phyloP scores from a whole-genome alignment of 2,113 vertebrate species.

The Gymnorhina tibicen region DNA sequence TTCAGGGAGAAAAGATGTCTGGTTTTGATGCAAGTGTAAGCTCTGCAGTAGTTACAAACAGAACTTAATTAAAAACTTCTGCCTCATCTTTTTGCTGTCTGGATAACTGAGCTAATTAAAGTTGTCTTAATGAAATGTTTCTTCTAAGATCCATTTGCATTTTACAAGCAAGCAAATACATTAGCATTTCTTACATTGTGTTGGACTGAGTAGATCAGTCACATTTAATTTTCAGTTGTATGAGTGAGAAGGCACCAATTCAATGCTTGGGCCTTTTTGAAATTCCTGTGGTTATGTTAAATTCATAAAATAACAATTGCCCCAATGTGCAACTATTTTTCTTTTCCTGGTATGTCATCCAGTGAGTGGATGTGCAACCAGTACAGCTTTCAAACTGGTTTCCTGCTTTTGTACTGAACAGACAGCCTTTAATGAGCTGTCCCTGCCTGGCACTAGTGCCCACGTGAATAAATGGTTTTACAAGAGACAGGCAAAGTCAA shows the following conservation, averaged over 20 bases:
- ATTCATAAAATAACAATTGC: not conserved
- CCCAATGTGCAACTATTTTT: not conserved
- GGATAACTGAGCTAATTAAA: not conserved
- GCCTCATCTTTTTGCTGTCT: not conserved
- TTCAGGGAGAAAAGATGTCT: not conserved
- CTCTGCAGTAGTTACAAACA: not conserved
- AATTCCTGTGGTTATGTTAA: not conserved
- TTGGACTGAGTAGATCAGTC: not conserved
- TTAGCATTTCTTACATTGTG: not conserved
- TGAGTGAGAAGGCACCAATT: not conserved
- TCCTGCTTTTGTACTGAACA: not conserved
- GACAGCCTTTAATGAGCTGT: not conserved
- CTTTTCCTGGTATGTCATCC: not conserved
- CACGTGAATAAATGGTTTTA: not conserved
- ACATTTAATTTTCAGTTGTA: not conserved
- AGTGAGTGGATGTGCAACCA: not conserved
- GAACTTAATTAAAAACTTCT: not conserved
- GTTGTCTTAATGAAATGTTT: not conserved
- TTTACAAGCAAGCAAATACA: not conserved
- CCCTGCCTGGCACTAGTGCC: not conserved
- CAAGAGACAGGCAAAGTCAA: not conserved
- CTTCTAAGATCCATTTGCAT: not conserved
- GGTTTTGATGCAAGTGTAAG: not conserved
- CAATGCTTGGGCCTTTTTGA: not conserved
- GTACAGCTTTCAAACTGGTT: not conserved